Evolutionary conservation across 2,113 vertebrate genomes (phyloP).

Genomic region (Ictalurus punctatus): DNA sequence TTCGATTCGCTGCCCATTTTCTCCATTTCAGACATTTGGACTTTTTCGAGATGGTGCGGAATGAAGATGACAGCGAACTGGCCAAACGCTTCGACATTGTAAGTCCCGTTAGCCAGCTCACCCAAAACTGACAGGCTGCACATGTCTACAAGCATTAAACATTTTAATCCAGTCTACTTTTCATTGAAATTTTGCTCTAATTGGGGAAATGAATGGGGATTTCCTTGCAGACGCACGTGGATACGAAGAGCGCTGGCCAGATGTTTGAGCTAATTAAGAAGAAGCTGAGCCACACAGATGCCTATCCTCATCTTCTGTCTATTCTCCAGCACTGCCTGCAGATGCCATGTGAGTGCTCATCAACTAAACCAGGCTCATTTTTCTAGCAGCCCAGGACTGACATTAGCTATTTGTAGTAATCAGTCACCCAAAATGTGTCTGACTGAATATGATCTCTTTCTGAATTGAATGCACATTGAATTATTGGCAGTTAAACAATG

Average conservation of each 20-base stretch:
- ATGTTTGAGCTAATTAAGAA: constrained; percentile 97
- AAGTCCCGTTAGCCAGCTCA: background rate
- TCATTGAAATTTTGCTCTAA: background rate
- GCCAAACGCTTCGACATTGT: constrained; percentile 95
- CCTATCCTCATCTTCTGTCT: constrained; percentile 93
- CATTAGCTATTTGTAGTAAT: background rate
- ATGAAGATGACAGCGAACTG: constrained; percentile 95
- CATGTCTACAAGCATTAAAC: background rate
- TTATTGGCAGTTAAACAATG: background rate
- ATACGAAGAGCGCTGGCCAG: constrained; percentile 93
- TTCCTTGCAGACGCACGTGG: constrained; percentile 81
- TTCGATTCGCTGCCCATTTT: background rate
- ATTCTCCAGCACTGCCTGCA: constrained; percentile 95
- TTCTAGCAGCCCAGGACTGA: background rate
- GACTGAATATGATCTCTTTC: background rate
- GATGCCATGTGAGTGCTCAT: constrained; percentile 87
- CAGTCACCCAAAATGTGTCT: background rate
- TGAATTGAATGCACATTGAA: background rate
- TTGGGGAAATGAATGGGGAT: background rate
- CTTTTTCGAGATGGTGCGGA: constrained; percentile 98
- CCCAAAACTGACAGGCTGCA: background rate
- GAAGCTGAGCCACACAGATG: constrained; percentile 90
- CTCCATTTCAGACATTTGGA: constrained; percentile 85
- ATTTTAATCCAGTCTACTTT: background rate
- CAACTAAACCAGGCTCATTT: background rate